Evolutionary conservation across 2,797 vertebrate genomes (phyloP), one percentile per base, ranked within the genome.

Genomic region (Arrhamphus sclerolepis): DNA sequence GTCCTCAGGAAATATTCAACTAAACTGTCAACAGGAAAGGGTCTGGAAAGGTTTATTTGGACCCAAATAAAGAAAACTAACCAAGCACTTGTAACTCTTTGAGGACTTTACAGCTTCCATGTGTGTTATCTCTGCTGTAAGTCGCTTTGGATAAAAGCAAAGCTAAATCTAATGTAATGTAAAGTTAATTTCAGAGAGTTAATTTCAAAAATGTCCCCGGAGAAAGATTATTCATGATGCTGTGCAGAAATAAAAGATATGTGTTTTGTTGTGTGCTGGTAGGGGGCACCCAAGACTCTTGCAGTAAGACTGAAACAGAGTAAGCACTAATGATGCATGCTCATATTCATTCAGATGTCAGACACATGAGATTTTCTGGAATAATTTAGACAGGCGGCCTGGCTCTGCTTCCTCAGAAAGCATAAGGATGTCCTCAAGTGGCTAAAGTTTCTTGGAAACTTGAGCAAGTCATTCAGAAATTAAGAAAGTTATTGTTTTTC

Each of bases 211-310:
- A 70, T 44, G 42, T 44, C 42, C 18, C 44, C 62, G 52, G 54
- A 68, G 39, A 56, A 24, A 46, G 39, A 66, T 79, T 40, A 39
- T 22, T 56, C 40, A 28, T 26, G 40, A 28, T n/a, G n/a, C 41
- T 29, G 26, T 39, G 40, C 42, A 66, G 66, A 34, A 11, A 11
- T n/a, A 56, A 24, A 34, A 22, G 17, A 18, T 20, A 46, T 53
- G 13, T 28, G 16, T 69, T 75, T 16, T 17, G 13, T 5, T 40
- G n/a, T 22, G 7, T 7, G 55, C 63, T 66, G 70, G 11, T 46
- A 86, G 84, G 78, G 80, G 83, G 85, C 62, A 39, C 61, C 55
- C 52, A 75, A 77, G 86, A 56, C 63, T 80, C 79, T 60, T 20
- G 7, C 26, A 42, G 19, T 22, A 65, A 20, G 1, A 19, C 10